Base-by-base conservation (phyloP, 2,888 invertebrate genomes). In the Chymomyza caudatula region DNA sequence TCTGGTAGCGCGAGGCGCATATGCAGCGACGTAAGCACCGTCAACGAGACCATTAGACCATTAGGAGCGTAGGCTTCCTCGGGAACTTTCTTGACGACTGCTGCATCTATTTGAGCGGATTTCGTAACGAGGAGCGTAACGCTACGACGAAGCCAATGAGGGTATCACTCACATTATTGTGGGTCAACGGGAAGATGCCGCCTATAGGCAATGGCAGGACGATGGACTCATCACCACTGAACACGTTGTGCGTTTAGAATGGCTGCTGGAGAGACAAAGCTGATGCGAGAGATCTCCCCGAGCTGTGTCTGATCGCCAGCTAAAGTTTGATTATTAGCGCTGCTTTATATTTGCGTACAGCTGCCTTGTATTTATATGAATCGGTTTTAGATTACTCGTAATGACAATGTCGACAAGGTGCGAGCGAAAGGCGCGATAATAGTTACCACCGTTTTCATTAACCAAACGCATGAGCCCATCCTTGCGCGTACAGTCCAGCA, bases 51-150 rank as follows among this genome's bases (percentile, higher is more conserved):
- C n/a, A n/a, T n/a, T n/a, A 87, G 20, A 77, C 88, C 0, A 25
- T 85, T 0, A 67, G 44, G 53, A 78, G 76, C 47, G 61, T 58
- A 52, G 51, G 69, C 58, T n/a, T 76, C 77, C 0, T 65, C n/a
- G 97, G 96, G 37, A 92, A 93, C 66, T 97, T 97, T 87, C 93
- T 98, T 63, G 97, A 98, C 91, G 97, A 97, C 56, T 97, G 96
- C 87, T 95, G 94, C 90, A 92, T 96, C 49, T 95, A 93, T 82
- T 85, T 95, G 42, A 92, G 93, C 73, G 96, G 95, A 4, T 95
- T 95, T 85, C 90, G 90, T n/a, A 69, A 90, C 0, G 91, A 91
- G 44, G 92, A 93, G 65, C 90, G 92, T 13, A 95, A 17, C 92
- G 97, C 60, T 93, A 95, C 85, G 95, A 95, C 87, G 93, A 93